Evolutionary conservation across 2,797 vertebrate species (phyloP), one percentile per base, ranked within the genome.

Genomic region (Xenentodon cancila): DNA sequence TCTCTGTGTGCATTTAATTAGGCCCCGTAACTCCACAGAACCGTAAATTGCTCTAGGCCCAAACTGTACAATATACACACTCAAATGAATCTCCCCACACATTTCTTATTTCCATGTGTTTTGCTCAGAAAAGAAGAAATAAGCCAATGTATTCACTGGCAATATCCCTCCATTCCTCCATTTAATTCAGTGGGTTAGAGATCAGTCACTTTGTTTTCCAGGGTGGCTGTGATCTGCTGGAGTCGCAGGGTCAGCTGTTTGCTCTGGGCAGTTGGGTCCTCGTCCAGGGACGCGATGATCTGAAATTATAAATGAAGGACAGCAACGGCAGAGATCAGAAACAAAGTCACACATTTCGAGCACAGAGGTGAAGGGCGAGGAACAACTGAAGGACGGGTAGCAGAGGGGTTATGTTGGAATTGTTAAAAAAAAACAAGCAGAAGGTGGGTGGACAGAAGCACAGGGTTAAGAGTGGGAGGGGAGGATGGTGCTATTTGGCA

Each of bases 201-300:
- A 93, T 97, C 97, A 46, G 97, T 98, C 92, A 98, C 96, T 95
- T 98, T 99, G 94, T 98, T 96, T 93, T 99, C 97, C 79, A 99
- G 92, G 0, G 95, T 94, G 27, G 97, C 96, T 6, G 97, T 96
- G 61, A 99, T 96, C 92, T 98, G 97, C 91, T 99, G 97, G 79
- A 98, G 94, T 91, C 97, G 95, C 89, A 96, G 93, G 87, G 97
- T 95, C 88, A 99, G 93, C 92, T 99, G 97, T 94, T 98, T 99
- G 93, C 96, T 98, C 92, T 99, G 97, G 73, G 97, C 95, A 9
- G 95, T 94, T 13, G 96, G 95, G 84, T 99, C 98, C 67, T 96
- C 96, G 65, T 99, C 96, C 79, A 99, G 90, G 87, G 98, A 96
- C 48, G 93, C 93, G 84, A 99, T 97, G 91, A 99, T 96, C 97